A percentile compares a stretch with the other conserved stretches of the same genome.
Conservation (phyloP, 2,113 vertebrate genomes). For the Pluvialis apricaria region DNA sequence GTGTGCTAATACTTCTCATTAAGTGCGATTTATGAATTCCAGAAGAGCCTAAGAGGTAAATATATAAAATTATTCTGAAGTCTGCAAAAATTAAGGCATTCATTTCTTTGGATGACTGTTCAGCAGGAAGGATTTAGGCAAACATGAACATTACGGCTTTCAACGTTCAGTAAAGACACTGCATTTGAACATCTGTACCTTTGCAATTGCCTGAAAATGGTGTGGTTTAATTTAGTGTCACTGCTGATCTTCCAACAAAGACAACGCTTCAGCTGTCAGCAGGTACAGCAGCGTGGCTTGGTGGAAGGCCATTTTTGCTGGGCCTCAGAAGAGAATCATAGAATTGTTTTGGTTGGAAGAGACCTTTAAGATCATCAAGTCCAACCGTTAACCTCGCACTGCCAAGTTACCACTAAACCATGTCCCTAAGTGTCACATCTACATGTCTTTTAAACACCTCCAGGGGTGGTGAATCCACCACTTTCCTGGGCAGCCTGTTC, state of each 20-base stretch:
- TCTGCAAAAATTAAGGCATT: constrained; percentile 31
- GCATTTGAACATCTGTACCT: neutral
- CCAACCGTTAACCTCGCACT: neutral
- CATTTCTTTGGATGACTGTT: neutral
- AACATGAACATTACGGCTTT: neutral
- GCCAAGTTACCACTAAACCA: neutral
- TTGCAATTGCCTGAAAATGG: neutral
- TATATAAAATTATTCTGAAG: constrained; percentile 53
- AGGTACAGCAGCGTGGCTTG: neutral
- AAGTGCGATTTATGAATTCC: constrained; percentile 57
- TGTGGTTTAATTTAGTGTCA: neutral
- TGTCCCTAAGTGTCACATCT: neutral
- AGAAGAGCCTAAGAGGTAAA: constrained; percentile 40
- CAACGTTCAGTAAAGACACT: neutral
- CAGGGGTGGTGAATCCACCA: neutral
- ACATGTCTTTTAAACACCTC: neutral
- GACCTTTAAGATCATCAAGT: neutral
- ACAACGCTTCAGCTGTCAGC: neutral
- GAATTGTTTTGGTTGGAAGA: neutral
- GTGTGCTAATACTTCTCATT: constrained; percentile 60
- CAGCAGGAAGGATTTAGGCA: neutral
- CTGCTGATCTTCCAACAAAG: neutral
- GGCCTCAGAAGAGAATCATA: neutral
- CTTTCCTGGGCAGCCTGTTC: neutral
- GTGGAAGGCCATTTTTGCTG: neutral